phyloP scores from a whole-genome alignment of 2,888 invertebrate genomes.

The Acanthopleura granulata region DNA sequence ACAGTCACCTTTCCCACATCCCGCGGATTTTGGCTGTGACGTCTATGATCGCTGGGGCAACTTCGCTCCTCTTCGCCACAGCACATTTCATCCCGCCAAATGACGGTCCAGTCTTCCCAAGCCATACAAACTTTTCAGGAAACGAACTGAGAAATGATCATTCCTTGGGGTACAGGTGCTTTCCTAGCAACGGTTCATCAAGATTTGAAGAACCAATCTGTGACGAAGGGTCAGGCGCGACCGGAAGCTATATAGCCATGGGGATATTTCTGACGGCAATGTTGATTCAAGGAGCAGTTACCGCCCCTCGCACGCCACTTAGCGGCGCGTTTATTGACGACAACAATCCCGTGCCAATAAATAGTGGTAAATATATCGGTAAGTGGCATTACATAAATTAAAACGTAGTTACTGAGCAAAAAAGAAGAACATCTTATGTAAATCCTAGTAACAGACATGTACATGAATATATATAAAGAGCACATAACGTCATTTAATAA shows the following conservation, averaged over 20 bases:
- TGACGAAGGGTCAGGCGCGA: background rate
- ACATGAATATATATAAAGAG: too few relatives aligned
- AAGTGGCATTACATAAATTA: background rate
- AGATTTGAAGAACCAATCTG: background rate
- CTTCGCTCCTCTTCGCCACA: background rate
- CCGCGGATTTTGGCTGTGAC: background rate
- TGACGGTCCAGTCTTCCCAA: background rate
- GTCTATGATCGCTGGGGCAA: background rate
- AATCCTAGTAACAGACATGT: too few relatives aligned
- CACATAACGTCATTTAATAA: too few relatives aligned
- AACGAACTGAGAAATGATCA: too few relatives aligned
- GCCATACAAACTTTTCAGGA: background rate
- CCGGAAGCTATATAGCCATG: background rate
- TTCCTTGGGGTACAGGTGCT: background rate
- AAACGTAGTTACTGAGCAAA: too few relatives aligned
- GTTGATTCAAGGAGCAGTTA: conserved; percentile 8
- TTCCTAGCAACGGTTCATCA: background rate
- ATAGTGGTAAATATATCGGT: background rate
- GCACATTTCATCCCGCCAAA: background rate
- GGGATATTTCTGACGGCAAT: background rate
- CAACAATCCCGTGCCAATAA: background rate
- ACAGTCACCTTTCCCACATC: background rate
- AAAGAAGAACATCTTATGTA: too few relatives aligned
- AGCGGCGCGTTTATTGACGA: background rate
- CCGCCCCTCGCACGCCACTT: background rate